Evolutionary conservation across 2,113 vertebrate species (phyloP).

Genomic region (Centropristis striata): DNA sequence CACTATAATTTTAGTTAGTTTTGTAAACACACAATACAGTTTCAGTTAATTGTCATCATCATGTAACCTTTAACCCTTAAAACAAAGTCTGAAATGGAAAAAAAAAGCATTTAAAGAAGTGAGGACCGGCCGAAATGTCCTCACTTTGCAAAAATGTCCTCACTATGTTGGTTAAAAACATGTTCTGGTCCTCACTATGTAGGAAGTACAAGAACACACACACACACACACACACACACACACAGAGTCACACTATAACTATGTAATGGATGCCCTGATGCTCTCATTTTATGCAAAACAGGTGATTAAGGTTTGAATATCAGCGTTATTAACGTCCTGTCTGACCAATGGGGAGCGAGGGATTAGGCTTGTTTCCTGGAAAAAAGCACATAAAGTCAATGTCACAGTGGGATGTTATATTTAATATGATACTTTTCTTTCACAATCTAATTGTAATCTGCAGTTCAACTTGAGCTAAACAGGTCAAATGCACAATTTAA

Average conservation of each 20-base stretch:
- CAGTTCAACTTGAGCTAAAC: conserved; percentile 17
- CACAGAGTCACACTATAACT: neutral
- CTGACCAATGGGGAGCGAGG: conserved; percentile 17
- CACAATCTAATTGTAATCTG: conserved; percentile 37
- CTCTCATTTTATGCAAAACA: conserved; percentile 32
- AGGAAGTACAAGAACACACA: too few species aligned
- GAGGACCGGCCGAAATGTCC: too few species aligned
- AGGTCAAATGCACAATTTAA: conserved; percentile 50
- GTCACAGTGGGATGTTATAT: conserved; percentile 17
- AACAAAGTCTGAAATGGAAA: too few species aligned
- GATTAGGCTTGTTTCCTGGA: conserved; percentile 56
- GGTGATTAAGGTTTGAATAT: conserved; percentile 34
- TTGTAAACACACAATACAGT: too few species aligned
- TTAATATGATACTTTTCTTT: conserved; percentile 54
- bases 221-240: neutral
- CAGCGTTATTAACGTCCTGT: conserved; percentile 4
- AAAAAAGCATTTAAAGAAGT: too few species aligned
- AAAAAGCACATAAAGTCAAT: conserved; percentile 27
- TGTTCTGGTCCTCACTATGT: too few species aligned
- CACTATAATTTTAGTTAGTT: too few species aligned
- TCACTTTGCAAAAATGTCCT: too few species aligned
- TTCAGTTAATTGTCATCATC: too few species aligned
- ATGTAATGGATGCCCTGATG: conserved; percentile 20
- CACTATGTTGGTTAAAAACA: too few species aligned
- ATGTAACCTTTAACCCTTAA: too few species aligned